phyloP scores from a whole-genome alignment of 1,140 invertebrate species.

The Arctopsyche grandis region DNA sequence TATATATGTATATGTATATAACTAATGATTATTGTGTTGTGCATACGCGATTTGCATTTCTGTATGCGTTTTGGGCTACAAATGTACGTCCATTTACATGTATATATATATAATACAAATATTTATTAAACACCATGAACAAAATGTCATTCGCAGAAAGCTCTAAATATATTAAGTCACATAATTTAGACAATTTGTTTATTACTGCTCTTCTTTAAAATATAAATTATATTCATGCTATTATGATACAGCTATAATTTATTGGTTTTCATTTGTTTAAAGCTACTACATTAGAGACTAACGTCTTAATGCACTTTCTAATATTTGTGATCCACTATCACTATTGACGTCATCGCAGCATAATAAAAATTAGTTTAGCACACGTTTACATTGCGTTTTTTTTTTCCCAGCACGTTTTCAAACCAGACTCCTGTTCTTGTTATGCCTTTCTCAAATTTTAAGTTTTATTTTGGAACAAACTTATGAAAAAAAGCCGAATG shows the following conservation, averaged over 20 bases:
- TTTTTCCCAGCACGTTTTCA: too few relatives aligned
- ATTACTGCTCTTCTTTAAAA: constrained; percentile 11
- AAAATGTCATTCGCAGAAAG: constrained; percentile 35
- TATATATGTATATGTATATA: not conserved
- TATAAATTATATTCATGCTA: constrained; percentile 19
- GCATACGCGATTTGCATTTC: constrained; percentile 3
- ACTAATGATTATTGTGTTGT: constrained; percentile 27
- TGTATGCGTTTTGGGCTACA: not conserved
- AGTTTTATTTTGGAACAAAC: too few relatives aligned
- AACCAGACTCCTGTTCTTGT: too few relatives aligned
- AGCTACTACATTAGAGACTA: constrained; percentile 36
- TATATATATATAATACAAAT: not conserved
- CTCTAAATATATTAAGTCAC: constrained; percentile 43
- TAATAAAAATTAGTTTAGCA: too few relatives aligned
- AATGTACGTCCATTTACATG: not conserved
- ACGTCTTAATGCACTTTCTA: constrained; percentile 41
- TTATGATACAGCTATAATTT: constrained; percentile 35
- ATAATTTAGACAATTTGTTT: constrained; percentile 38
- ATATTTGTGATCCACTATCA: constrained; percentile 22
- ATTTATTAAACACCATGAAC: constrained; percentile 7
- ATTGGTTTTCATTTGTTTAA: constrained; percentile 37
- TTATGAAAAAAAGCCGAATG: too few relatives aligned
- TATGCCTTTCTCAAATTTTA: too few relatives aligned
- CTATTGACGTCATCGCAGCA: not conserved
- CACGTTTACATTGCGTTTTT: too few relatives aligned